Percentiles rank a stretch among this genome's conserved stretches.
phyloP scores from a whole-genome alignment of 2,797 vertebrate genomes.

The Sebastes vulpes region DNA sequence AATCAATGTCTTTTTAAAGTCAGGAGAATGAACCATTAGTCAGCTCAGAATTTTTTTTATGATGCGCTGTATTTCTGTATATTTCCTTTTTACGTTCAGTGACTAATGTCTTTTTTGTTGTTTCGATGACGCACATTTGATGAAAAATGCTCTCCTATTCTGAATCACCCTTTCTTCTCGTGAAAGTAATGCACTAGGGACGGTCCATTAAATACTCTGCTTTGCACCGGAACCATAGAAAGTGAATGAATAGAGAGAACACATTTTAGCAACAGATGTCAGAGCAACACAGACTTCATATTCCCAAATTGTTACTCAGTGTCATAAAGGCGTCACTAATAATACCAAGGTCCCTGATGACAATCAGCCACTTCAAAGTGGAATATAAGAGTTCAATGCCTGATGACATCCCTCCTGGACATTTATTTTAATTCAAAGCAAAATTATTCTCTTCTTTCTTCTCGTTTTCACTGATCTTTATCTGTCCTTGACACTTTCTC shows the following conservation, averaged over 20 bases:
- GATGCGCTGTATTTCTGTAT: not conserved
- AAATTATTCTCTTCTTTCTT: not conserved
- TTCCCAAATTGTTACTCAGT: not conserved
- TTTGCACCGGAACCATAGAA: not conserved
- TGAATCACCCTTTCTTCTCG: not conserved
- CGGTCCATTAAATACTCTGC: not conserved
- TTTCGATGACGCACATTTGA: not conserved
- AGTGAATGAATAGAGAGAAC: not conserved
- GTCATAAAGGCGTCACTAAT: not conserved
- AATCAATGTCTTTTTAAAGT: not conserved
- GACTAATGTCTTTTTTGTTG: not conserved
- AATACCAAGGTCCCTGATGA: constrained; percentile 10
- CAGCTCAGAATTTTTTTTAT: not conserved
- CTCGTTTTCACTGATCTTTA: constrained; percentile 4
- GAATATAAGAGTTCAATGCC: not conserved
- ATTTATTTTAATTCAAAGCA: constrained; percentile 17
- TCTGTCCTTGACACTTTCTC: constrained; percentile 14
- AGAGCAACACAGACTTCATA: not conserved
- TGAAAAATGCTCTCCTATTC: not conserved
- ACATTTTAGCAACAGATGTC: not conserved
- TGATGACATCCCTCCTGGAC: not conserved
- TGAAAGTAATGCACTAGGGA: not conserved
- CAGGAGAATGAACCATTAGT: not conserved
- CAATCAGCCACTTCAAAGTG: constrained; percentile 28
- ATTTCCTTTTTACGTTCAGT: not conserved